Evolutionary conservation across 2,113 vertebrate genomes (phyloP).

Genomic region (Xenopus laevis): DNA sequence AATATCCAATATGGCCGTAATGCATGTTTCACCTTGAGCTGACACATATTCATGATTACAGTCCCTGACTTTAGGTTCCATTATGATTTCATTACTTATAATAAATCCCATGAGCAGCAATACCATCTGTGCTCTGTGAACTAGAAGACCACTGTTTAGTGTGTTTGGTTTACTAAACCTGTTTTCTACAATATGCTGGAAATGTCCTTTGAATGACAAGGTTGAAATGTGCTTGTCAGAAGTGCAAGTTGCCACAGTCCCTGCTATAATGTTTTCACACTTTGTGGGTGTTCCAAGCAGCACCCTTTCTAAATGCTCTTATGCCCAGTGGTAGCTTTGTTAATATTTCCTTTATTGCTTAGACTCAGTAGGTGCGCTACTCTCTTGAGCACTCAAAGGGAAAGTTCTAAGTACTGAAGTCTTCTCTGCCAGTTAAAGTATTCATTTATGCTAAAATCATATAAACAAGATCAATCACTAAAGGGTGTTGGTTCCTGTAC

Average conservation of each 20-base stretch:
- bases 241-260: background rate
- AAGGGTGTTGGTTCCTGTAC: conserved; percentile 10
- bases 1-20: conserved; percentile 18
- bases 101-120: conserved; percentile 21
- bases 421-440: no score
- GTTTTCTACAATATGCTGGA: conserved; percentile 11
- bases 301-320: no score
- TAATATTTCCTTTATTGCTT: background rate
- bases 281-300: no score
- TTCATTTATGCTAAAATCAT: no score
- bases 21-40: conserved; percentile 25
- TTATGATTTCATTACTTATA: conserved; percentile 33
- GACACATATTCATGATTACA: conserved; percentile 21
- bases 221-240: conserved; percentile 13
- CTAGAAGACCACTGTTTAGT: background rate
- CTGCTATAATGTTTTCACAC: background rate
- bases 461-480: background rate
- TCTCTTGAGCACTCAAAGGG: no score
- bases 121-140: conserved; percentile 30
- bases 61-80: conserved; percentile 22
- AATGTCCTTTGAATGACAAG: conserved; percentile 9
- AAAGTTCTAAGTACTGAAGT: no score
- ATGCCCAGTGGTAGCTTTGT: no score
- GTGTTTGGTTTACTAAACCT: conserved; percentile 1
- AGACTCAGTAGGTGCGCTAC: no score